phyloP scores from a whole-genome alignment of 2,797 vertebrate genomes.

The Acridotheres tristis region DNA sequence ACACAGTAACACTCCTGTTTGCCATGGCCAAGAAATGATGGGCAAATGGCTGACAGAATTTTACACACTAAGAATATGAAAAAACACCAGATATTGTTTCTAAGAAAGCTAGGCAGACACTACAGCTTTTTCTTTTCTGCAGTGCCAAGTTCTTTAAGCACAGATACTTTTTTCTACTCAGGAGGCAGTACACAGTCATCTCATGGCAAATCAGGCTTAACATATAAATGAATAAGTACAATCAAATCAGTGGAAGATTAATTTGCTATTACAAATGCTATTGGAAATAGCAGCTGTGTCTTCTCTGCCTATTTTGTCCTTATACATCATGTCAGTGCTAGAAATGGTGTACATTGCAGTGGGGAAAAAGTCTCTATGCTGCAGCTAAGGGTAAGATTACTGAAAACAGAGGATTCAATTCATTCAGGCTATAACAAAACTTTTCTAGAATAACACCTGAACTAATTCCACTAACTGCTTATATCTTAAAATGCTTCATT shows the following conservation, averaged over 20 bases:
- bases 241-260: not conserved
- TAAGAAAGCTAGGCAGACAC: not conserved
- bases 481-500: not conserved
- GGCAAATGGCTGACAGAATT: not conserved
- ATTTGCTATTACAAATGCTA: not conserved
- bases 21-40: not conserved
- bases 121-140: not conserved
- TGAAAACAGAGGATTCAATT: not conserved
- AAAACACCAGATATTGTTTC: not conserved
- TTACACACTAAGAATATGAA: not conserved
- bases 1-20: not conserved
- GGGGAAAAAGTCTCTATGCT: not conserved
- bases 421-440: conserved; percentile 1
- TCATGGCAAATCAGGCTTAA: not conserved
- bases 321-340: not conserved
- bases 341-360: not conserved
- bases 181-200: not conserved
- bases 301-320: not conserved
- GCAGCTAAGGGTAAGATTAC: not conserved
- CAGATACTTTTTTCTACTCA: not conserved
- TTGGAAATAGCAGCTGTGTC: not conserved
- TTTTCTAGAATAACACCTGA: conserved; percentile 18
- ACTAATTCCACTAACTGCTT: not conserved
- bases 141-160: not conserved
- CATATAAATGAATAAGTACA: not conserved